Evolutionary conservation across 2,113 vertebrate genomes (phyloP).

Genomic region (Seriola quinqueradiata): DNA sequence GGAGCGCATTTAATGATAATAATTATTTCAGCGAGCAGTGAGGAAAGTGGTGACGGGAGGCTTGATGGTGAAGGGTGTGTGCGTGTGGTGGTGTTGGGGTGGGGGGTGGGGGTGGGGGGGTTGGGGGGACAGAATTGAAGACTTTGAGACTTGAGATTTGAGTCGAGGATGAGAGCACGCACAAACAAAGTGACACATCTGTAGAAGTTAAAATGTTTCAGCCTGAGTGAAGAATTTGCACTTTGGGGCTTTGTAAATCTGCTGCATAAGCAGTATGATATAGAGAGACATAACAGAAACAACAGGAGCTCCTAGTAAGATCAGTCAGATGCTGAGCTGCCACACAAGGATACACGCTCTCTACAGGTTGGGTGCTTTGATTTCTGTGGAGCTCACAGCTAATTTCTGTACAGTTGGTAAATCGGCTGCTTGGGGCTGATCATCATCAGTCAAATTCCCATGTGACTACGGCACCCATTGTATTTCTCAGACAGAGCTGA

Average conservation of each 20-base stretch:
- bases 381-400: neutral
- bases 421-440: too few species aligned
- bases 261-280: neutral
- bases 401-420: too few species aligned
- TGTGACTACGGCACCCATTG: too few species aligned
- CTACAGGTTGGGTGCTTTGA: neutral
- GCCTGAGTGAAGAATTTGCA: neutral
- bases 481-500: too few species aligned
- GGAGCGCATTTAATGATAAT: conserved; percentile 64
- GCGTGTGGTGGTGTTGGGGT: too few species aligned
- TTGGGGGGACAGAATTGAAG: neutral
- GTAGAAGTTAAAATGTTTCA: neutral
- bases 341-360: neutral
- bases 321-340: neutral
- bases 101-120: too few species aligned
- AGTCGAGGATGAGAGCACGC: neutral
- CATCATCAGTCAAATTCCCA: too few species aligned
- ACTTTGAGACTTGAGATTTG: neutral
- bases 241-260: neutral
- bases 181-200: neutral
- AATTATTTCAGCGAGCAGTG: conserved; percentile 61
- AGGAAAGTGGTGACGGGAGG: neutral
- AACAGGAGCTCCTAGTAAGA: neutral
- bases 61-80: neutral
- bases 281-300: neutral